These are phyloP conservation scores for Apoda limacodes DNA, from an alignment of 2,888 invertebrate genomes.

Conservation along the genomic window DNA sequence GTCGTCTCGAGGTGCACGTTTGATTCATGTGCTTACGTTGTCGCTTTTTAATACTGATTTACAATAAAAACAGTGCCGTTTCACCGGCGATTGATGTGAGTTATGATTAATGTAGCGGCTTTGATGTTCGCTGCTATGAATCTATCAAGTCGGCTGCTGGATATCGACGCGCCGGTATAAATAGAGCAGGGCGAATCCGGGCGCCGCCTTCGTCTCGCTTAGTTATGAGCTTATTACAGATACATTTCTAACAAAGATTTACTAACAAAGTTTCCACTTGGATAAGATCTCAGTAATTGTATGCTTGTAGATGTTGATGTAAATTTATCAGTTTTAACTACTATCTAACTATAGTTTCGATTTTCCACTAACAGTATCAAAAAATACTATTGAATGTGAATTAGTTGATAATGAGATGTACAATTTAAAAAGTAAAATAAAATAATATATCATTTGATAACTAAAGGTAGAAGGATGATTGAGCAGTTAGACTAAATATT, in stretches of 20 bases:
- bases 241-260: conserved; percentile 37
- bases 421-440: no score
- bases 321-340: no score
- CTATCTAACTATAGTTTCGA: no score
- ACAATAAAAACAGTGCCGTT: conserved; percentile 66
- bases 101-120: conserved; percentile 66
- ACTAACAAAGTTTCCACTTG: no score
- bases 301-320: no score
- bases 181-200: conserved; percentile 53
- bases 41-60: conserved; percentile 69
- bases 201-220: conserved; percentile 53
- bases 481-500: no score
- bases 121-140: conserved; percentile 68
- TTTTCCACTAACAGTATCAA: no score
- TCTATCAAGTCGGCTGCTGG: conserved; percentile 65
- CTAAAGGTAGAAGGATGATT: no score
- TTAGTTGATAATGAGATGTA: no score
- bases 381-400: no score
- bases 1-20: conserved; percentile 60
- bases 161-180: conserved; percentile 64
- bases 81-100: conserved; percentile 66
- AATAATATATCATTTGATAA: no score
- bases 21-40: conserved; percentile 63
- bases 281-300: no score
- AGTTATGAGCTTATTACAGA: conserved; percentile 61